Conservation (phyloP, 2,797 vertebrate species). For the Tamandua tetradactyla region DNA sequence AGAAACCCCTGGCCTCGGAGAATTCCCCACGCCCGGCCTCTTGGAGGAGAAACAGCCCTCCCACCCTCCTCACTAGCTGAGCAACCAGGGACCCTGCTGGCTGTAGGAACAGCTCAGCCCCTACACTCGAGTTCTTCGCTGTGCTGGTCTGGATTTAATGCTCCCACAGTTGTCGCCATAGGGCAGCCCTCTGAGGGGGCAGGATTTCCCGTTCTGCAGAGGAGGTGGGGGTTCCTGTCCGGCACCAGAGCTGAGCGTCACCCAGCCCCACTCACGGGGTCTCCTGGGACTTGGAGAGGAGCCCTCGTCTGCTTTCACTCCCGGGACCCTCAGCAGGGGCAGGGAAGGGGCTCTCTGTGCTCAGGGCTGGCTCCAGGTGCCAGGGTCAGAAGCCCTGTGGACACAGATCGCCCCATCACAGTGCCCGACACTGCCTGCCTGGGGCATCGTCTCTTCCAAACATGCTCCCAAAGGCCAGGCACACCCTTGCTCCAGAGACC, state of each 20-base stretch:
- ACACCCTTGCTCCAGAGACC: background rate
- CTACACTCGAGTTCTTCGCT: background rate
- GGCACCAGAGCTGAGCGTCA: too few relatives aligned
- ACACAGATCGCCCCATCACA: background rate
- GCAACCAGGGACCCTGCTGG: rapidly evolving
- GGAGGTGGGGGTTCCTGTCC: background rate
- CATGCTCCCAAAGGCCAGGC: background rate
- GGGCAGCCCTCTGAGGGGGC: background rate
- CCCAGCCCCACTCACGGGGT: background rate
- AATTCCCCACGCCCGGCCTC: background rate
- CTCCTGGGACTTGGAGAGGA: background rate
- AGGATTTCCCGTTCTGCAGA: background rate
- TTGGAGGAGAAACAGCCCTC: background rate
- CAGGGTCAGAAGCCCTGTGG: background rate
- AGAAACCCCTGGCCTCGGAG: background rate
- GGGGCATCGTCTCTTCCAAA: background rate
- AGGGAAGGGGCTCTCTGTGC: background rate
- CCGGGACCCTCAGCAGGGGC: background rate
- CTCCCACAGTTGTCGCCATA: background rate
- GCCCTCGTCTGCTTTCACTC: background rate
- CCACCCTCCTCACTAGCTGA: background rate
- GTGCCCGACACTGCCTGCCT: background rate
- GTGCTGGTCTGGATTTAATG: background rate
- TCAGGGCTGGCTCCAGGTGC: background rate
- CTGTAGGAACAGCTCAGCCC: background rate